Percentiles rank a stretch among this genome's conserved stretches.
Conservation (phyloP, 2,797 vertebrate genomes). For the Neomorphus geoffroyi region DNA sequence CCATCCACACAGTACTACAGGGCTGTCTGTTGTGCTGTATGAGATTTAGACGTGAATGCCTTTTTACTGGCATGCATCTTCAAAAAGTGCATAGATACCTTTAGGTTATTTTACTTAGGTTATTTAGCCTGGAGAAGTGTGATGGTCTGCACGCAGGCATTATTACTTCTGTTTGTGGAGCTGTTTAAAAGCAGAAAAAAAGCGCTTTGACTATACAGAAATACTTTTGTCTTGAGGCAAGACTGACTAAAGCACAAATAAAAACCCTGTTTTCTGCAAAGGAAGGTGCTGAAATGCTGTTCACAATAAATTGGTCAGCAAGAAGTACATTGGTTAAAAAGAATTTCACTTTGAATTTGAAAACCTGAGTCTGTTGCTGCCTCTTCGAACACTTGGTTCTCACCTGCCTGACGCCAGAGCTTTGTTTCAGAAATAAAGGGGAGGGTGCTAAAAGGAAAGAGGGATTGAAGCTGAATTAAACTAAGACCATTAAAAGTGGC, state of each 20-base stretch:
- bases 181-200: background rate
- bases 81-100: background rate
- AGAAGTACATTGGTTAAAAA: background rate
- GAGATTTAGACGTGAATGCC: background rate
- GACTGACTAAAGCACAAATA: background rate
- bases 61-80: background rate
- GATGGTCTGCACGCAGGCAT: background rate
- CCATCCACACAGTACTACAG: background rate
- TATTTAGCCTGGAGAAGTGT: background rate
- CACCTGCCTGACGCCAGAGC: fast-evolving
- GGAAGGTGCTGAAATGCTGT: background rate
- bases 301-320: background rate
- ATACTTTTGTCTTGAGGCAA: background rate
- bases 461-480: background rate
- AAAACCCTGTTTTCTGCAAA: background rate
- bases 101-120: background rate
- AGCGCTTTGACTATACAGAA: background rate
- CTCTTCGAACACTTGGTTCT: background rate
- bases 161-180: background rate
- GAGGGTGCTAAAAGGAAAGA: background rate
- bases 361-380: background rate
- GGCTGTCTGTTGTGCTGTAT: background rate
- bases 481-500: background rate
- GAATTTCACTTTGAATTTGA: background rate
- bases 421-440: background rate